A percentile compares a stretch with the other conserved stretches of the same genome.
Evolutionary conservation across 2,888 invertebrate species (phyloP).

Genomic region (Apoderus coryli): DNA sequence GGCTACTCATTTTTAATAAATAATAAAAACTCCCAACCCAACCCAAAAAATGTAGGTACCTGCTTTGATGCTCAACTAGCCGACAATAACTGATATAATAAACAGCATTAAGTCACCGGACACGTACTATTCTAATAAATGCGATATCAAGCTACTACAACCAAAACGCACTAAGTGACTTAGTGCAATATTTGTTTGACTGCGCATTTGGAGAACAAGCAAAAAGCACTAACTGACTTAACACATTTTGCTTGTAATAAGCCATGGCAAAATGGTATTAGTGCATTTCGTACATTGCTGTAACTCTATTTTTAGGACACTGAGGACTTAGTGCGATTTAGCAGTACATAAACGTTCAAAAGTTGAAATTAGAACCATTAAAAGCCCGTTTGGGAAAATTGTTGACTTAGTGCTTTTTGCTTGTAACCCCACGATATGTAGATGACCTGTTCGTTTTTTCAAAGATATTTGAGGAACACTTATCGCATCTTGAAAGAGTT

Average conservation of each 20-base stretch:
- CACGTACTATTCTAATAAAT: background rate
- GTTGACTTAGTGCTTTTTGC: constrained; percentile 2
- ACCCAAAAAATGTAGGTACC: too few species aligned
- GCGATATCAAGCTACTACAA: constrained; percentile 1
- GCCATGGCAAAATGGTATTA: constrained; percentile 3
- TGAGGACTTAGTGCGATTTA: constrained; percentile 2
- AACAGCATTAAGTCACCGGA: constrained; percentile 4
- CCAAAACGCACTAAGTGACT: constrained; percentile 6
- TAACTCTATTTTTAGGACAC: background rate
- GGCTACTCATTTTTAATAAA: constrained; percentile 6
- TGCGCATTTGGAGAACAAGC: background rate
- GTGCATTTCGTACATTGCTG: constrained; percentile 1
- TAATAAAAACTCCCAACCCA: constrained; percentile 3
- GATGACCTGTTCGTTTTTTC: too few species aligned
- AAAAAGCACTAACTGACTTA: constrained; percentile 7
- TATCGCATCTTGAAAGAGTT: too few species aligned
- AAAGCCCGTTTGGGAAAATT: background rate
- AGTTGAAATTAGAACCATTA: background rate
- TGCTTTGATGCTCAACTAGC: too few species aligned
- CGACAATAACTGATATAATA: constrained; percentile 1
- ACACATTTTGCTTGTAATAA: constrained; percentile 1
- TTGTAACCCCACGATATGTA: constrained; percentile 2
- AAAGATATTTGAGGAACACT: too few species aligned
- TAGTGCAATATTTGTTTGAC: constrained; percentile 1
- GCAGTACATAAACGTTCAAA: background rate